Evolutionary conservation across 2,797 vertebrate genomes (phyloP).

Genomic region (Mus spretus): DNA sequence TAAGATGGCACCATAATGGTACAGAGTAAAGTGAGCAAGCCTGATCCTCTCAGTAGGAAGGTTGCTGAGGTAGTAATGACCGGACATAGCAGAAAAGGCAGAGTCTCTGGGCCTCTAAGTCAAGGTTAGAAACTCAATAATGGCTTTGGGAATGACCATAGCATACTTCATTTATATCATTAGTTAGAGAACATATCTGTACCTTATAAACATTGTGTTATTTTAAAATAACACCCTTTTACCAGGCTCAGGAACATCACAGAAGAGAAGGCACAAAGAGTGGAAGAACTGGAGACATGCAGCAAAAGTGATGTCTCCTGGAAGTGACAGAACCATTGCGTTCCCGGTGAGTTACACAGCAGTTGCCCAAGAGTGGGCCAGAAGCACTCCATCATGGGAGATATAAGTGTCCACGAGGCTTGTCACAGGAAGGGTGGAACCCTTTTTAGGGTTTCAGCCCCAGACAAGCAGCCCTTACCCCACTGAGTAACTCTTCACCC

Average conservation of each 20-base stretch:
- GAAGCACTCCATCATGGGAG: background rate
- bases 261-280: background rate
- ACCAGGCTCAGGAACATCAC: background rate
- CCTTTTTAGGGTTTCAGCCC: background rate
- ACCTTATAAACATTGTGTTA: background rate
- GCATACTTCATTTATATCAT: background rate
- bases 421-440: background rate
- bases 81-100: background rate
- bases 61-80: background rate
- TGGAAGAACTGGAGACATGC: background rate
- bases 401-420: background rate
- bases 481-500: too few species aligned
- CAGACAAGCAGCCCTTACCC: background rate
- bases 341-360: background rate
- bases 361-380: background rate
- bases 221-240: background rate
- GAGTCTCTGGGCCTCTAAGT: background rate
- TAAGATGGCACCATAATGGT: background rate
- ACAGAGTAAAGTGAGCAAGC: background rate
- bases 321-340: background rate
- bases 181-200: background rate
- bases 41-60: background rate
- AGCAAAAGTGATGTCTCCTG: background rate
- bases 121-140: background rate
- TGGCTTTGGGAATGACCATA: background rate